Evolutionary conservation across 2,888 invertebrate species (phyloP), one percentile per base, ranked within the genome.

Genomic region (Apodemia zela): DNA sequence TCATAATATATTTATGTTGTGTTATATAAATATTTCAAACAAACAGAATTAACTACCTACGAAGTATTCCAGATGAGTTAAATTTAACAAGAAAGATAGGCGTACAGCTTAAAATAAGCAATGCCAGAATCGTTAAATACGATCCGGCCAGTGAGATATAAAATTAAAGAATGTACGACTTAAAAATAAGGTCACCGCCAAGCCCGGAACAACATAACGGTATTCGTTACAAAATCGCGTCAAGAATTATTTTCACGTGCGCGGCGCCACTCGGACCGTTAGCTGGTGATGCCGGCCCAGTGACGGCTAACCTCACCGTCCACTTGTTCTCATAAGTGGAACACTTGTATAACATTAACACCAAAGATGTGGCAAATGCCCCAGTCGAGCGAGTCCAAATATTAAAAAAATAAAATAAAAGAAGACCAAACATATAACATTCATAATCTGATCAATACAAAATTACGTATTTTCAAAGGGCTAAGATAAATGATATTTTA

Each of bases 191-290:
- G 91, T 87, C 89, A 84, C 81, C 82, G 80, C 76, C 85, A 81
- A 76, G 88, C 85, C 90, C 90, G 89, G 89, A 90, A 90, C 89
- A 81, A 82, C 82, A 78, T 89, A 90, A 85, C 91, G 89, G 91
- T 88, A 78, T 87, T 82, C 78, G 83, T 90, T 90, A 89, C 90
- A 89, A 91, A 90, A 90, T 89, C 86, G 84, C 90, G 85, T 85
- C 89, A 88, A 90, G 90, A 89, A 90, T 89, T 89, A 90, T 89
- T 84, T 89, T 89, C 89, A 89, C 89, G 90, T 89, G 88, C 89
- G 76, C 80, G 78, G 77, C 78, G 79, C 74, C 77, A 75, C 69
- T 76, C 72, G 71, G 76, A 86, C 89, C 89, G 89, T 89, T 89
- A 89, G 75, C 77, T 77, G 72, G 78, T 79, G 76, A 72, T 76